Percentiles rank a stretch among this genome's conserved stretches.
phyloP scores from a whole-genome alignment of 35 echinoderm and acorn worm genomes.

The Eucidaris tribuloides region DNA sequence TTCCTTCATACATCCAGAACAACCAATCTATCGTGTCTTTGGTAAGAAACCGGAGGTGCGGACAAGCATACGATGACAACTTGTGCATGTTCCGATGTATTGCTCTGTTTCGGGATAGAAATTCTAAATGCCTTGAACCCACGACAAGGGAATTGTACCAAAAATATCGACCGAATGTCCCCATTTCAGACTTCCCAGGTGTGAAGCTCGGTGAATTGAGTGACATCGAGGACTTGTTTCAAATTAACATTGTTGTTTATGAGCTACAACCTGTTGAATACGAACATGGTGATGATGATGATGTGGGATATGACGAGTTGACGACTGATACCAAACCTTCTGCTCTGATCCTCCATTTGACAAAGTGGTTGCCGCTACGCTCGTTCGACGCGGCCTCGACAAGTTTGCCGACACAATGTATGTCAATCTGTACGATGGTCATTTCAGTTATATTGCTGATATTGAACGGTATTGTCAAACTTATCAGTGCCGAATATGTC shows the following conservation, averaged over 20 bases:
- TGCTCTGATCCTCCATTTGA: too few species aligned
- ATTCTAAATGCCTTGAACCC: background rate
- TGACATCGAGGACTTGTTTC: background rate
- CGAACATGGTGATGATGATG: too few species aligned
- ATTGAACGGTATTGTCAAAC: too few species aligned
- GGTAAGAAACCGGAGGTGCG: background rate
- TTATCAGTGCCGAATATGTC: too few species aligned
- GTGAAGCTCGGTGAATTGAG: background rate
- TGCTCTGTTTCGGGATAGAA: background rate
- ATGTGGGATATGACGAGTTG: too few species aligned
- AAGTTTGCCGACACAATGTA: too few species aligned
- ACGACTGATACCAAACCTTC: too few species aligned
- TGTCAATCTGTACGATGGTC: too few species aligned
- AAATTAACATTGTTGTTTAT: conserved; percentile 6
- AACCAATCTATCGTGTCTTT: background rate
- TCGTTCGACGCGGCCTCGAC: too few species aligned
- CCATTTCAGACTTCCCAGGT: background rate
- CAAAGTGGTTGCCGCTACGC: too few species aligned
- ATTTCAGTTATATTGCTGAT: too few species aligned
- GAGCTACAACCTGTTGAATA: too few species aligned
- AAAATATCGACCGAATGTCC: background rate
- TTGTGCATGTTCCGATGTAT: conserved; percentile 41
- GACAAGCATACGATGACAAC: conserved; percentile 9
- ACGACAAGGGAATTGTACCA: background rate
- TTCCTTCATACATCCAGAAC: background rate